Base-by-base conservation (phyloP, 2,888 invertebrate genomes). In the Phragmatobia fuliginosa region DNA sequence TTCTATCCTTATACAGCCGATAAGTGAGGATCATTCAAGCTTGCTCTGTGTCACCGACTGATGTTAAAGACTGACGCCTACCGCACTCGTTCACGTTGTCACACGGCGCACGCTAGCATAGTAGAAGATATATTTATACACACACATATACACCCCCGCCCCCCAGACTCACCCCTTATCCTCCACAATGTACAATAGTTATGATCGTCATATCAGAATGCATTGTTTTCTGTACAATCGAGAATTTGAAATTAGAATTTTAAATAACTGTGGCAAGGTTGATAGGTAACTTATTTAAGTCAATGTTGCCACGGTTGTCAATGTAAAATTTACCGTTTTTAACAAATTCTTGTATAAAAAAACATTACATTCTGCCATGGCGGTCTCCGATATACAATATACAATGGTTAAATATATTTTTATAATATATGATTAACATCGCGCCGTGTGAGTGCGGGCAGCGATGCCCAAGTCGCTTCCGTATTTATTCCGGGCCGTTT, bases 171-270 rank as follows among this genome's bases (percentile, higher is more conserved):
- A 67, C 85, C 90, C 87, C 76, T 73, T 81, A 67, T 94, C 94
- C 94, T 94, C 94, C 94, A 94, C 76, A 93, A 88, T 88, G 79
- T 94, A 93, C 94, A 94, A 94, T 94, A 94, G 94, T 89, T 82
- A 85, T 84, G 90, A 71, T 73, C 66, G 75, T 0, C 65, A 68
- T 33, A 75, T 66, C 85, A 93, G 85, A 93, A 80, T 90, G 91
- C 88, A 74, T 74, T 91, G 88, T 92, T 88, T 71, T 73, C 72
- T 70, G 66, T 75, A 74, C 73, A 73, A 49, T 38, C 63, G 32
- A 60, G 59, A 33, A 18, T 33, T 60, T n/a, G n/a, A 6, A 10
- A 11, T 56, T 25, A 5, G 28, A 25, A 56, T 5, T 56, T 11
- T 33, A 49, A 28, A 25, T 36, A 10, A 56, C 56, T 65, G 31